Evolutionary conservation across 92 coral and sea anemone genomes (phyloP), one percentile per base, ranked within the genome.

Genomic region (Chrysogorgia sp.): DNA sequence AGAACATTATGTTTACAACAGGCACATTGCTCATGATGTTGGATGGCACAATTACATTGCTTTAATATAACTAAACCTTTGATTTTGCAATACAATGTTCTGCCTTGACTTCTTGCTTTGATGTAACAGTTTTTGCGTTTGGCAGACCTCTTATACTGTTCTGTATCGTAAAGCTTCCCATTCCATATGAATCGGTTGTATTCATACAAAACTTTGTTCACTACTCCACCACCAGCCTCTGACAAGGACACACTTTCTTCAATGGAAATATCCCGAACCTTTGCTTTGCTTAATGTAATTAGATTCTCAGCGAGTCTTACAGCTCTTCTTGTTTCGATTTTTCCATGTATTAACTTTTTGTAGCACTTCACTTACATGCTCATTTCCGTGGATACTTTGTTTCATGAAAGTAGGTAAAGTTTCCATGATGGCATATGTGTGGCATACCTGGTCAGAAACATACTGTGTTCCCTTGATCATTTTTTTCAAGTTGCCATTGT

Each of bases 121-220:
- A 59, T 22, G 35, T 24, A 59, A 28, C 65, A 59, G 34, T 59
- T 59, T 59, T 59, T 59, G 8, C 62, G 23, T 15, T 56, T 56
- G 10, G 1, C 24, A 1, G 62, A 56, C n/a, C n/a, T 19, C 62
- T 19, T 1, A 19, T 56, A 56, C 62, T 56, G 5, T 3, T 56
- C 62, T 3, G 10, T 56, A 3, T 56, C 62, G 29, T 56, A 56
- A 7, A 56, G 29, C 62, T 22, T 56, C 1, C 62, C 26, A 19
- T 56, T 19, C 24, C 4, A 56, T 1, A 32, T 15, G 24, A 56
- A 56, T 56, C 62, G 5, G 29, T 56, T 56, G 62, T 56, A 56
- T 56, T 56, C 26, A 15, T 56, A 56, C 9, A 56, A 28, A 56
- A 56, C 24, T 8, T 15, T 7, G 62, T 56, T 56, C 1, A 56